Base-by-base conservation (phyloP, 2,888 invertebrate species). In the Caenorhabditis virilis region DNA sequence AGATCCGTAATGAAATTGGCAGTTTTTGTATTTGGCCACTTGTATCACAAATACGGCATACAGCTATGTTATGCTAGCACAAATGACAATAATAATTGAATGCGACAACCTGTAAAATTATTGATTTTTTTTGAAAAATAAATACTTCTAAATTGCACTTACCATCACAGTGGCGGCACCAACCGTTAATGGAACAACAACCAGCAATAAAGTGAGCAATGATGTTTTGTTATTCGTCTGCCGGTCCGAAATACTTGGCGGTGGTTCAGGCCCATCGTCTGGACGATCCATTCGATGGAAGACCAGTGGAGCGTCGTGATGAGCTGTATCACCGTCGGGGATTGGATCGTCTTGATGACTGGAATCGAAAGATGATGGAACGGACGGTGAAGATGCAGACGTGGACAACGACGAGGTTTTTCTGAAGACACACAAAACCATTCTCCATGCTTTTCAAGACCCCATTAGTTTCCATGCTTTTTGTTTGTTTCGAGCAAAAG, bases 11-110 rank as follows among this genome's bases (percentile, higher is more conserved):
- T 18, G 72, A 70, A 18, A 55, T 56, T 25, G 65, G 55, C 16
- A 46, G 49, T 30, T 72, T 55, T 38, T 75, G 75, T 54, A 63
- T 75, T 15, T 67, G 72, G 62, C 75, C 75, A 22, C 38, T 60
- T n/a, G 56, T 49, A n/a, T 50, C 69, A 22, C 72, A 75, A 26
- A 70, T 71, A 25, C 42, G 68, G 15, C 33, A 52, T 11, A 55
- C 55, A 27, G 11, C n/a, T 33, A 62, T 62, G 62, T 47, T 62
- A 36, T 62, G 62, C 46, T 71, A 78, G 53, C 78, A 76, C 30
- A 82, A 69, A 64, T 82, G 80, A 62, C 82, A 82, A 72, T 82
- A 82, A 65, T 81, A 82, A 63, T 82, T 82, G 71, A 81, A 72
- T 6, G 80, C 75, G 20, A 82, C 80, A 7, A 82, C 78, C 69